Evolutionary conservation across 2,888 invertebrate species (phyloP), one percentile per base, ranked within the genome.

Genomic region (Zaprionus obscuricornis): DNA sequence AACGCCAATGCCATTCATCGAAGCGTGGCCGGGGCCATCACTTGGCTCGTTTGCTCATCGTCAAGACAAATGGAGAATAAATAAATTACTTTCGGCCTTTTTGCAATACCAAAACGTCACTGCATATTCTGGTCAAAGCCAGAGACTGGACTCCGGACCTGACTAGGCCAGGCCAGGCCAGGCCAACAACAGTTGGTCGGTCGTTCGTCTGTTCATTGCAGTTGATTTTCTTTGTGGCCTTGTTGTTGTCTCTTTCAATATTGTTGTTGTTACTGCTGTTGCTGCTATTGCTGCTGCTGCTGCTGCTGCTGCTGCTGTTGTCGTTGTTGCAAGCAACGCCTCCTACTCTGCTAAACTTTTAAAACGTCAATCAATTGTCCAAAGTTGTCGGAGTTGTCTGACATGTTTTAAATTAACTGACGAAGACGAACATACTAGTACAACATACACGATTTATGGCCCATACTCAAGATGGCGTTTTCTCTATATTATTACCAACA

Each of bases 361-460:
- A 87, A 87, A 85, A 82, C 85, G 88, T 88, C 88, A 88, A 88
- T 88, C 88, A 88, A 85, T 88, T 88, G 88, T 88, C 87, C 76
- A 74, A 85, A 84, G 79, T 82, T 87, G 88, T 87, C 87, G 68
- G 81, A 84, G 84, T 79, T 82, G 87, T 88, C 88, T 86, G 88
- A 88, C 88, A 88, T 88, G 84, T 88, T 88, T 87, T 88, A 88
- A 88, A 88, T 89, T 86, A 88, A 88, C 88, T 86, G 86, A 87
- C 85, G 85, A 88, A 88, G 86, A 87, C 88, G 86, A 86, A 63
- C 81, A n/a, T n/a, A n/a, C n/a, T n/a, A n/a, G n/a, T n/a, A n/a
- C 65, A 78, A 74, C 79, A 66, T 66, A 74, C 74, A 76, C 84
- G 86, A 88, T 83, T 87, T 87, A 87, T 88, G 84, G 79, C 69